A percentile compares a stretch with the other conserved stretches of the same genome.
These are phyloP conservation scores for Cyprinodon variegatus DNA, from an alignment of 2,113 vertebrate genomes.

Conservation along the genomic window DNA sequence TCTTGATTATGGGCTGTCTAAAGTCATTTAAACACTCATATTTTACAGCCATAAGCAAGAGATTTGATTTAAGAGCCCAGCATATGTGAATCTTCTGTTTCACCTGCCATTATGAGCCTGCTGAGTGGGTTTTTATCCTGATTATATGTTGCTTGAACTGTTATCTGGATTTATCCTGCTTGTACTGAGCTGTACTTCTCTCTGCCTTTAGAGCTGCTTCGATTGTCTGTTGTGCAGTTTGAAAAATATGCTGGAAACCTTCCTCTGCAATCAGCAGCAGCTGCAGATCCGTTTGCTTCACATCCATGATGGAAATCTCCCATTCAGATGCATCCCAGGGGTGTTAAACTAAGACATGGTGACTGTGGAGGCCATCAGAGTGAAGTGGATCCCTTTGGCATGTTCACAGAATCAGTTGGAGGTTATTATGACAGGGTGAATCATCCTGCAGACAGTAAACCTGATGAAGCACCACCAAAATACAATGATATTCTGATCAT, in stretches of 20 bases:
- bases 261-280: not conserved
- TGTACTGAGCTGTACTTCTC: not conserved
- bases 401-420: not conserved
- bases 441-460: not conserved
- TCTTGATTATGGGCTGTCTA: conserved; percentile 50
- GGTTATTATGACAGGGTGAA: not conserved
- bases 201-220: too few relatives aligned
- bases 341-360: not conserved
- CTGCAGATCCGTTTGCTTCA: not conserved
- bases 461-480: not conserved
- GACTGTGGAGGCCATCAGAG: not conserved
- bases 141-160: not conserved
- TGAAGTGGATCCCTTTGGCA: not conserved
- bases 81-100: conserved; percentile 34
- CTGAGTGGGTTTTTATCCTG: not conserved
- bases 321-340: not conserved
- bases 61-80: not conserved
- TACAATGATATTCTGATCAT: not conserved
- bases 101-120: conserved; percentile 7
- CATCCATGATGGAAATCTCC: not conserved
- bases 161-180: not conserved
- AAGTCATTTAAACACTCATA: conserved; percentile 13
- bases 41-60: not conserved
- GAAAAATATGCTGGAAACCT: not conserved
- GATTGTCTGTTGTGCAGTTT: not conserved